phyloP scores from a whole-genome alignment of 2,797 vertebrate species.

The Onychomys leucogaster region DNA sequence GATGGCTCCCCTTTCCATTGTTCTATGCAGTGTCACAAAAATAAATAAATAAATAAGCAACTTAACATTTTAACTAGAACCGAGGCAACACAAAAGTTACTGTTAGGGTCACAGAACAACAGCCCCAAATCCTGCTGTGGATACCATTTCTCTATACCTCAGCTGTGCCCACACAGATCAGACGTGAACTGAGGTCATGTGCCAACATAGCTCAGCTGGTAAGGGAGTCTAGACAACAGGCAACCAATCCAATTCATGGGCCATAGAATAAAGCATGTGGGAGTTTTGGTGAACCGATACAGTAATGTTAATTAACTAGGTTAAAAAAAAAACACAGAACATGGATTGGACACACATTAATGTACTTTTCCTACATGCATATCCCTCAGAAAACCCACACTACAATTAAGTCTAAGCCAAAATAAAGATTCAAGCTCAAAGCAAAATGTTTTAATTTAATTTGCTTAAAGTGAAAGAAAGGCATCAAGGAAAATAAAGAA shows the following conservation, averaged over 20 bases:
- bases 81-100: slow-evolving; percentile 45
- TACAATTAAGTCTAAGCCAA: slow-evolving; percentile 5
- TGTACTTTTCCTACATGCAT: neutral
- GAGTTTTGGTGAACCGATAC: neutral
- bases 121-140: neutral
- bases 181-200: neutral
- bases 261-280: neutral
- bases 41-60: neutral
- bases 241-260: neutral
- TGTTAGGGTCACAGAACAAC: slow-evolving; percentile 12
- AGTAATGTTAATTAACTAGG: neutral
- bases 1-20: neutral
- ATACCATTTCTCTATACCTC: neutral
- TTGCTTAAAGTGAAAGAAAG: slow-evolving; percentile 38
- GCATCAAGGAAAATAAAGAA: neutral
- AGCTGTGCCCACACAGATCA: neutral
- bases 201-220: slow-evolving; percentile 23
- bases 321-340: slow-evolving; percentile 1
- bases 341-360: neutral
- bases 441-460: slow-evolving; percentile 65
- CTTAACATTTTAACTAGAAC: slow-evolving; percentile 26
- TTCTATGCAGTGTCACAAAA: neutral
- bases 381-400: neutral
- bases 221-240: neutral
- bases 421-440: slow-evolving; percentile 33